Conservation (phyloP, 2,113 vertebrate species). For the Gavia stellata region DNA sequence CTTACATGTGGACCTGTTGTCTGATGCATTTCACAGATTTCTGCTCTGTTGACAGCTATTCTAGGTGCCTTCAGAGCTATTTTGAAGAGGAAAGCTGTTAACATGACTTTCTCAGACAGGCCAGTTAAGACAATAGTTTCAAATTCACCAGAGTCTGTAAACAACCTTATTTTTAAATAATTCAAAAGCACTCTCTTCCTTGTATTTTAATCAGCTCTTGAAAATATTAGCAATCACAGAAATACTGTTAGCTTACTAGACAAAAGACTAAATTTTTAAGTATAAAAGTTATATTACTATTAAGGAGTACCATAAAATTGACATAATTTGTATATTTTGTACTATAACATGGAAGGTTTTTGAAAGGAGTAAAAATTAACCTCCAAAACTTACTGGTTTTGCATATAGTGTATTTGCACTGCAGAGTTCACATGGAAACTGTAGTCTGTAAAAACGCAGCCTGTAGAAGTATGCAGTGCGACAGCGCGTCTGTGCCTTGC, state of each 20-base stretch:
- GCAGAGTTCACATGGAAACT: neutral
- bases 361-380: neutral
- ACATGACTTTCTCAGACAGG: constrained; percentile 46
- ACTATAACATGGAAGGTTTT: neutral
- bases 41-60: constrained; percentile 61
- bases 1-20: constrained; percentile 37
- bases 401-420: neutral
- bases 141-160: neutral
- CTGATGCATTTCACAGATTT: constrained; percentile 56
- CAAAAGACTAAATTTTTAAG: neutral
- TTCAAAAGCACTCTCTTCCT: neutral
- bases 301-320: neutral
- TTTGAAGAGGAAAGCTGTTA: constrained; percentile 65
- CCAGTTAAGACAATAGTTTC: constrained; percentile 43
- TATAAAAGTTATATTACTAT: neutral
- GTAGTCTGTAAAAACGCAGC: neutral
- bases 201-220: neutral
- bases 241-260: neutral
- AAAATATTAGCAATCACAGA: neutral
- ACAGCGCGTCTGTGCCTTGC: neutral
- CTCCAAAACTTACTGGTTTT: neutral
- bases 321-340: neutral
- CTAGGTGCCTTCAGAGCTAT: constrained; percentile 63
- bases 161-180: neutral
- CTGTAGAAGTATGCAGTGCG: neutral